Percentiles rank a stretch among this genome's conserved stretches.
Conservation (phyloP, 2,797 vertebrate genomes). For the Melanotaenia pygmaea region DNA sequence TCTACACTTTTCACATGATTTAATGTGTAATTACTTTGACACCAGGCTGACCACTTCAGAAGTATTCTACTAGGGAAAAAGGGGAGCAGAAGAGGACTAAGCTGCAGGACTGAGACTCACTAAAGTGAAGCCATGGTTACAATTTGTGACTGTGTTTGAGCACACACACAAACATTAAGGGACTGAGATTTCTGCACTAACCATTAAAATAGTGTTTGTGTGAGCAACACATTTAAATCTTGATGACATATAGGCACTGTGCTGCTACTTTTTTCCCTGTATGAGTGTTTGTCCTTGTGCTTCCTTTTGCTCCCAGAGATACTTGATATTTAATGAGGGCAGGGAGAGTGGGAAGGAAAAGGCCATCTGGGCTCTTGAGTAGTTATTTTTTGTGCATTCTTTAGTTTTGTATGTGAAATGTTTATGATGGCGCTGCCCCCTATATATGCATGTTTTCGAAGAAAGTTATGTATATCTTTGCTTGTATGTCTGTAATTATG, state of each 20-base stretch:
- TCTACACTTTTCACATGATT: constrained; percentile 59
- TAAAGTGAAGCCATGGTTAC: constrained; percentile 14
- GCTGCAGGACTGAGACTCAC: constrained; percentile 30
- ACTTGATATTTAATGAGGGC: constrained; percentile 71
- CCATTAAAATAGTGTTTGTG: constrained; percentile 12
- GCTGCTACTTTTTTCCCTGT: background rate
- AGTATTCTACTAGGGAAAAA: constrained; percentile 29
- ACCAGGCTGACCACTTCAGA: constrained; percentile 39
- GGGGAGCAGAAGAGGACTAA: background rate
- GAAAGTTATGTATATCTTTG: background rate
- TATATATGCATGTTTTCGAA: background rate
- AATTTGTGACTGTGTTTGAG: background rate
- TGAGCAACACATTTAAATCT: constrained; percentile 38
- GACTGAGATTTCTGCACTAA: constrained; percentile 22
- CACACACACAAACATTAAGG: constrained; percentile 11
- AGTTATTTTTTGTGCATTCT: constrained; percentile 43
- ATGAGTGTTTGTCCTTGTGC: constrained; percentile 41
- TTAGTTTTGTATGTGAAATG: constrained; percentile 32
- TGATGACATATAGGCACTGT: constrained; percentile 32
- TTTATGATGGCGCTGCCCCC: constrained; percentile 21
- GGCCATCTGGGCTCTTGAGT: constrained; percentile 56
- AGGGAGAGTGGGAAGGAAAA: constrained; percentile 52
- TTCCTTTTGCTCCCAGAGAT: constrained; percentile 52
- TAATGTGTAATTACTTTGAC: constrained; percentile 61
- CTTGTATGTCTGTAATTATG: constrained; percentile 32